These are phyloP conservation scores for Euzophera pinguis DNA, from an alignment of 2,888 invertebrate species.

Conservation along the genomic window DNA sequence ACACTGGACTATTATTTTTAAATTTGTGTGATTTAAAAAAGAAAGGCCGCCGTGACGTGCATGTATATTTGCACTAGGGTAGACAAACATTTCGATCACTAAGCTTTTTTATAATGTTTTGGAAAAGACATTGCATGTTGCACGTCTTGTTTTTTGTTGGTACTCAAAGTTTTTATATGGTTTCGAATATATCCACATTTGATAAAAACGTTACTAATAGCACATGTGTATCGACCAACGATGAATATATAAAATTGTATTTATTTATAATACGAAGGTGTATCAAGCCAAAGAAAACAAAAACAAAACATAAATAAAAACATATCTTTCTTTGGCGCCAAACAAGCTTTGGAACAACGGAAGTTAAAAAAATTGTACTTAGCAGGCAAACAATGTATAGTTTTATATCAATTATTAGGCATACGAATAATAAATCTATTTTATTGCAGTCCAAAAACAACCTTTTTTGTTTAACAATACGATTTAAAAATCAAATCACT, in stretches of 20 bases:
- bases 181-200: too few relatives aligned
- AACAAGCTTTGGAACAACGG: constrained; percentile 50
- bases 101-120: too few relatives aligned
- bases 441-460: constrained; percentile 44
- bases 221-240: constrained; percentile 25
- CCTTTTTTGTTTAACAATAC: constrained; percentile 32
- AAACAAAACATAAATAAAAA: constrained; percentile 41
- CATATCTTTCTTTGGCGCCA: constrained; percentile 55
- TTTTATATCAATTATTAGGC: constrained; percentile 18
- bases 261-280: constrained; percentile 32
- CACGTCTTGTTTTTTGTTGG: too few relatives aligned
- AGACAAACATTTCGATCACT: too few relatives aligned
- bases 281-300: constrained; percentile 35
- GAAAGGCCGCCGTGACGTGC: too few relatives aligned
- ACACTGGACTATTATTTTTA: too few relatives aligned
- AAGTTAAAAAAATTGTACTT: constrained; percentile 56
- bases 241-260: constrained; percentile 29
- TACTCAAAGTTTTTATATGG: too few relatives aligned
- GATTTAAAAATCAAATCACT: constrained; percentile 55
- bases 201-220: neutral
- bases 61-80: too few relatives aligned
- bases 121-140: too few relatives aligned
- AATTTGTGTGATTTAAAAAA: too few relatives aligned
- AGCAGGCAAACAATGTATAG: constrained; percentile 42
- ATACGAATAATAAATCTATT: constrained; percentile 27